A percentile compares a stretch with the other conserved stretches of the same genome.
phyloP scores from a whole-genome alignment of 2,888 invertebrate species.

The Archips xylosteana region DNA sequence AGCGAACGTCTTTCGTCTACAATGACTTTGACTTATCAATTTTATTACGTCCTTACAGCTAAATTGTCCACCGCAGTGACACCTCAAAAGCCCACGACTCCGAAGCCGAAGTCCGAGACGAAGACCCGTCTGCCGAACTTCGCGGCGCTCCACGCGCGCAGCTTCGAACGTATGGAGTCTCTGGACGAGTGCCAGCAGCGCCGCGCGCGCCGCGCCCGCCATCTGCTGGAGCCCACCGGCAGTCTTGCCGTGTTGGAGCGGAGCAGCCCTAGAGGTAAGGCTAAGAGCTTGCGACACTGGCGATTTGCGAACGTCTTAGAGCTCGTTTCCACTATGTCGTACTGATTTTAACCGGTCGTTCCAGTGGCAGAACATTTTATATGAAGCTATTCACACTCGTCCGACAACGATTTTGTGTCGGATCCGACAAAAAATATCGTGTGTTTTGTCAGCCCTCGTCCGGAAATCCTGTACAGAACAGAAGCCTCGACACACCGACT shows the following conservation, averaged over 20 bases:
- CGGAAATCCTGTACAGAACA: too few relatives aligned
- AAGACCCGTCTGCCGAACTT: slow-evolving; percentile 90
- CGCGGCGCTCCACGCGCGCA: slow-evolving; percentile 87
- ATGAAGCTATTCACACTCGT: too few relatives aligned
- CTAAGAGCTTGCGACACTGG: neutral
- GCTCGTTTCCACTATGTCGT: too few relatives aligned
- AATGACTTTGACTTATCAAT: too few relatives aligned
- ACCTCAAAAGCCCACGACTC: slow-evolving; percentile 53
- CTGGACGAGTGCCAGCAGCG: slow-evolving; percentile 85
- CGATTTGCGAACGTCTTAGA: too few relatives aligned
- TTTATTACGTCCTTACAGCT: slow-evolving; percentile 51
- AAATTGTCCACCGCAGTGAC: slow-evolving; percentile 57
- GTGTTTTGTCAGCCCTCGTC: too few relatives aligned
- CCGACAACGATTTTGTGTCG: too few relatives aligned
- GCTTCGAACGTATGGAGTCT: slow-evolving; percentile 89
- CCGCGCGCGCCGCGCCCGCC: slow-evolving; percentile 74
- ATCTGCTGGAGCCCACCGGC: slow-evolving; percentile 70
- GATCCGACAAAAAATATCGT: too few relatives aligned
- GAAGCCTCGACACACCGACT: too few relatives aligned
- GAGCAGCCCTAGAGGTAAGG: slow-evolving; percentile 65
- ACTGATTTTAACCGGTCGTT: too few relatives aligned
- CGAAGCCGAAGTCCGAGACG: slow-evolving; percentile 58
- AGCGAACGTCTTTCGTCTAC: neutral
- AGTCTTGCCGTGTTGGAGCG: slow-evolving; percentile 56
- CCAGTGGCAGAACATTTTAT: too few relatives aligned